Conservation (phyloP, 2,113 vertebrate species). For the Poeciliopsis retropinna region DNA sequence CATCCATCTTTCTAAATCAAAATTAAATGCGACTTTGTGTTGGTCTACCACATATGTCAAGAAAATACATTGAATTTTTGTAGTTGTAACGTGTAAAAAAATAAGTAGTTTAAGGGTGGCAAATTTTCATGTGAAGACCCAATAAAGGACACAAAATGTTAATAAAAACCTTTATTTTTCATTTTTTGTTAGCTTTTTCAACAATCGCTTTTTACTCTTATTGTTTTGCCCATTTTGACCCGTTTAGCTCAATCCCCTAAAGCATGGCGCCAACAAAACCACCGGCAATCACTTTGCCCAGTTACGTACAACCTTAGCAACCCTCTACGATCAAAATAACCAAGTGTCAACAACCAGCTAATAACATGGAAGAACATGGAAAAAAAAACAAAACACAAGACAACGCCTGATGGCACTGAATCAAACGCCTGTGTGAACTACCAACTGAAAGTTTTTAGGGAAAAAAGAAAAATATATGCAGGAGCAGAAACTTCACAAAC, state of each 20-base stretch:
- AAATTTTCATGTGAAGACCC: not conserved
- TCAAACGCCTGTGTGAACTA: constrained; percentile 37
- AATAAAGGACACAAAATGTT: constrained; percentile 56
- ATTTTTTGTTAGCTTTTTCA: constrained; percentile 69
- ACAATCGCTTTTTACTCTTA: constrained; percentile 52
- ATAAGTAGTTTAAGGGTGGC: too few relatives aligned
- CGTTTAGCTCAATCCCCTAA: constrained; percentile 36
- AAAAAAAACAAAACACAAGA: constrained; percentile 11
- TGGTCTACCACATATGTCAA: too few relatives aligned
- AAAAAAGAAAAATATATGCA: not conserved
- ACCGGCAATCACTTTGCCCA: constrained; percentile 47
- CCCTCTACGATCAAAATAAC: constrained; percentile 87
- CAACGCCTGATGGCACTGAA: constrained; percentile 1
- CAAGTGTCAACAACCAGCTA: constrained; percentile 32
- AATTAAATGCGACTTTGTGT: too few relatives aligned
- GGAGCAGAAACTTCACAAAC: constrained; percentile 43
- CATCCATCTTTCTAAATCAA: too few relatives aligned
- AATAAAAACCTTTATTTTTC: constrained; percentile 82
- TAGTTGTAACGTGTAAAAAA: too few relatives aligned
- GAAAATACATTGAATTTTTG: too few relatives aligned
- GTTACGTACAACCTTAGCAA: constrained; percentile 43
- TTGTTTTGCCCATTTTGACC: constrained; percentile 49
- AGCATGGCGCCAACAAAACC: constrained; percentile 39
- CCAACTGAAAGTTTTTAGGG: constrained; percentile 50
- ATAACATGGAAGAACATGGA: constrained; percentile 53